A percentile compares a stretch with the other conserved stretches of the same genome.
These are phyloP conservation scores for Staurois parvus DNA, from an alignment of 2,797 vertebrate species.

Conservation along the genomic window DNA sequence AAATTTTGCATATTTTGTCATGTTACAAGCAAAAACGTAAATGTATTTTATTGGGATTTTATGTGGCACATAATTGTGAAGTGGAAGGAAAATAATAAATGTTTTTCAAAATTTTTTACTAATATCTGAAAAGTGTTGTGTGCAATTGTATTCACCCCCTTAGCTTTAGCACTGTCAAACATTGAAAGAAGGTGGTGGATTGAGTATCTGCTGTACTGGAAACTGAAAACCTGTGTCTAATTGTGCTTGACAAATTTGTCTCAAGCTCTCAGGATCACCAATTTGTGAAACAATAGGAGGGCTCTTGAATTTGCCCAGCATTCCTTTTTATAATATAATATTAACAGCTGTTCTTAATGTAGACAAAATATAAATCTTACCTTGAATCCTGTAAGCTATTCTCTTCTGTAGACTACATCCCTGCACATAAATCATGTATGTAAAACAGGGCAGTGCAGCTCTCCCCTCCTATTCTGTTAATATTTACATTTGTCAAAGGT, in stretches of 20 bases:
- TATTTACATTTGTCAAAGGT: conserved; percentile 2
- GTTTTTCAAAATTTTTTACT: too few species aligned
- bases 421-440: not conserved
- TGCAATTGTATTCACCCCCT: too few species aligned
- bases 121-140: too few species aligned
- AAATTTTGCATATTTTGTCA: too few species aligned
- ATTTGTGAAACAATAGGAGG: not conserved
- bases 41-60: too few species aligned
- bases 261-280: not conserved
- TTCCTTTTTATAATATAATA: too few species aligned
- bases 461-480: not conserved
- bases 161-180: not conserved
- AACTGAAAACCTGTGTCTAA: not conserved
- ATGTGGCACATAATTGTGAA: too few species aligned
- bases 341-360: too few species aligned
- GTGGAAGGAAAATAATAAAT: too few species aligned
- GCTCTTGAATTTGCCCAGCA: not conserved
- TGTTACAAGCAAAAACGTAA: too few species aligned
- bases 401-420: not conserved
- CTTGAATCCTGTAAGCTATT: too few species aligned
- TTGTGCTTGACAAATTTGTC: not conserved
- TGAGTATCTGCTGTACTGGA: not conserved
- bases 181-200: not conserved
- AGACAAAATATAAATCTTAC: too few species aligned
- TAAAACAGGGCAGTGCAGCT: not conserved